Evolutionary conservation across 2,113 vertebrate genomes (phyloP).

Genomic region (Cnemophilus loriae): DNA sequence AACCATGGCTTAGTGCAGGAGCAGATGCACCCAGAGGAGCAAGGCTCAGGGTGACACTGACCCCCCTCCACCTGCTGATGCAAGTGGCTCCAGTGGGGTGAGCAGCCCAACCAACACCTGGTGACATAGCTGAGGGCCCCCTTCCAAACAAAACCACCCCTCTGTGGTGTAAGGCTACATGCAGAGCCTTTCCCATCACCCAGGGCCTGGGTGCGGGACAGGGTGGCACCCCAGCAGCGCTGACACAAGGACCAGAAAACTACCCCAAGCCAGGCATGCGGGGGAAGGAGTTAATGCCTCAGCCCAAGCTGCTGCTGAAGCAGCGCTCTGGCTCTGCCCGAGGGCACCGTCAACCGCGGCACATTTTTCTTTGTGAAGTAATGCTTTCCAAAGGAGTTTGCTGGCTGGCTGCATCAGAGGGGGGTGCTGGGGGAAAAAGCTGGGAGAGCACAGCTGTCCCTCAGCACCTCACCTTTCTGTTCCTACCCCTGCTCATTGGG

Average conservation of each 20-base stretch:
- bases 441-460: rapidly evolving
- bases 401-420: neutral
- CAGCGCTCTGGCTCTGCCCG: neutral
- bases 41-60: neutral
- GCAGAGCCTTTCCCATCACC: neutral
- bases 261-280: neutral
- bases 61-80: neutral
- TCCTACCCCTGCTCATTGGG: neutral
- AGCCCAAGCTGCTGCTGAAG: neutral
- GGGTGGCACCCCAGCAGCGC: neutral
- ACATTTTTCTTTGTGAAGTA: neutral
- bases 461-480: rapidly evolving
- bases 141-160: neutral
- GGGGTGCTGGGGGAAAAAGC: neutral
- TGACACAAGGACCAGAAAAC: neutral
- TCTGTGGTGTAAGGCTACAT: rapidly evolving
- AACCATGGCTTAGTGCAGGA: neutral
- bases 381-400: neutral
- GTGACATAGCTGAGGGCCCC: neutral
- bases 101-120: neutral
- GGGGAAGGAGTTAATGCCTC: constrained; percentile 1
- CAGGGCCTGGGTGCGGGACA: neutral
- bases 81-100: rapidly evolving
- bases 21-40: neutral
- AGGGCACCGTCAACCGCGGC: neutral